Evolutionary conservation across 2,797 vertebrate species (phyloP), one percentile per base, ranked within the genome.

Genomic region (Sebastes iracundus): DNA sequence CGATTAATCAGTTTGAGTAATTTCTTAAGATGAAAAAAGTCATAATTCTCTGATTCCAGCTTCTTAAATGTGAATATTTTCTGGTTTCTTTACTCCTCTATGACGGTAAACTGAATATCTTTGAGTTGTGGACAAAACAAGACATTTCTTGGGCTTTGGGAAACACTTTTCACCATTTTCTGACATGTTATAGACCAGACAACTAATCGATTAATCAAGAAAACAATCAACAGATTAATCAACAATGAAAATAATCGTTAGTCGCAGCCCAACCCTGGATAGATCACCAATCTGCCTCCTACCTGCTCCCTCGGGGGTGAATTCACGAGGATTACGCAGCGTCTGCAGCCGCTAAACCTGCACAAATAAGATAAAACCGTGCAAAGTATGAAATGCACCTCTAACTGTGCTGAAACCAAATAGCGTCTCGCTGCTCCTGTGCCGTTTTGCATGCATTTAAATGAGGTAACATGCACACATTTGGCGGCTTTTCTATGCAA

Each of bases 11-110:
- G 38, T 42, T 42, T 42, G 42, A 46, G 16, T 46, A 2, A 46
- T 20, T 46, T 46, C 0, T 46, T 0, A 46, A 46, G 42, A 46
- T 0, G 13, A 42, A 42, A 7, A 46, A 46, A 46, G 1, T 46
- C 42, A 0, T 1, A 46, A 46, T 18, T 46, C 1, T 46, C 42
- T 46, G 42, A 46, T 46, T 46, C 0, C 42, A 46, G 42, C 42
- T 46, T 46, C 42, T 18, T 46, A 20, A 46, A 46, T 46, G 42
- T 46, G 42, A 46, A 46, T 46, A 46, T 18, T 46, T 46, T 20
- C 16, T 46, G 16, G 42, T 20, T 46, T 46, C 42, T 46, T 46
- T 46, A 7, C 42, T 46, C 42, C 42, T 46, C 42, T 46, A 46
- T 18, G 16, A 46, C 16, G 6, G 42, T 46, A 18, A 46, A 46